These are phyloP conservation scores for Sipha flava DNA, from an alignment of 1,140 invertebrate species.

Conservation along the genomic window DNA sequence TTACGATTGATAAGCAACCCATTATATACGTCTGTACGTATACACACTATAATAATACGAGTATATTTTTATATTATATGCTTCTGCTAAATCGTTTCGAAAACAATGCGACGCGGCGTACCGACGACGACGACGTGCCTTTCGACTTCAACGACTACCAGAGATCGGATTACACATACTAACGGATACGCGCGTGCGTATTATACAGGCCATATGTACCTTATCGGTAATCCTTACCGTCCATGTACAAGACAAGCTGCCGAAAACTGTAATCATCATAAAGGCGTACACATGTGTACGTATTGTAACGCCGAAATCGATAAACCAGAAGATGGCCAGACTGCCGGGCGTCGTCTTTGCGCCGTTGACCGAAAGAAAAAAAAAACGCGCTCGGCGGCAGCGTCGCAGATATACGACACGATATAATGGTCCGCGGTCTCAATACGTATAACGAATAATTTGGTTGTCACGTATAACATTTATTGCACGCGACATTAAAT, in stretches of 20 bases:
- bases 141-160: not conserved
- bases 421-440: too few species aligned
- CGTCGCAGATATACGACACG: too few species aligned
- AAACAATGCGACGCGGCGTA: not conserved
- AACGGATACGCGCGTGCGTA: too few species aligned
- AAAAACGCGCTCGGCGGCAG: not conserved
- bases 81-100: conserved; percentile 10
- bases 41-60: not conserved
- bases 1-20: not conserved
- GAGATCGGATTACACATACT: not conserved
- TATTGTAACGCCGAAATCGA: not conserved
- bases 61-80: not conserved
- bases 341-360: not conserved
- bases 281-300: not conserved
- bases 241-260: not conserved
- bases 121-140: not conserved
- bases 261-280: not conserved
- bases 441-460: too few species aligned
- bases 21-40: not conserved
- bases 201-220: too few species aligned
- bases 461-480: too few species aligned
- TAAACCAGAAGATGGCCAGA: not conserved
- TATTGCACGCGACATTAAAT: too few species aligned
- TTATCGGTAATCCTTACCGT: too few species aligned
- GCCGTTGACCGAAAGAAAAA: not conserved